These are phyloP conservation scores for Drosophila diplacantha DNA, from an alignment of 2,888 invertebrate species.

Conservation along the genomic window DNA sequence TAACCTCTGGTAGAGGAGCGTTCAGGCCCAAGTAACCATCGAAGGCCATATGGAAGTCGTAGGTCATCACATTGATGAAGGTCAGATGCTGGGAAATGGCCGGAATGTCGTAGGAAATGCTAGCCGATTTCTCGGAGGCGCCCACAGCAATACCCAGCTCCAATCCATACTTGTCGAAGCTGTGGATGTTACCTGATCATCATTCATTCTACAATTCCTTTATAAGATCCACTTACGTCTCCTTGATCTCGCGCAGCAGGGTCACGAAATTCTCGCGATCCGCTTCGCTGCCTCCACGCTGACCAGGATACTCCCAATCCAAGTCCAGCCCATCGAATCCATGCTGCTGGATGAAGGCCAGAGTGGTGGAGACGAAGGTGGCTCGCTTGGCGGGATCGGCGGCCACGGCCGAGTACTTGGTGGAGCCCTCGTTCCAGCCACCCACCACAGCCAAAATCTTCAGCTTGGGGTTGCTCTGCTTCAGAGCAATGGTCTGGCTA, in stretches of 20 bases:
- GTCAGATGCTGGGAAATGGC: constrained; percentile 58
- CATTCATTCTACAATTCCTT: too few species aligned
- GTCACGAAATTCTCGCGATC: constrained; percentile 85
- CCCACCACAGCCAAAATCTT: constrained; percentile 92
- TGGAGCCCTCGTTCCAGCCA: constrained; percentile 95
- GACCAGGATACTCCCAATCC: constrained; percentile 94
- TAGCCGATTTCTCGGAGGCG: constrained; percentile 54
- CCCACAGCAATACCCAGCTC: constrained; percentile 83
- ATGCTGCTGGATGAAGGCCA: constrained; percentile 86
- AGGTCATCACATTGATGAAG: constrained; percentile 71
- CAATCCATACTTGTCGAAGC: constrained; percentile 74
- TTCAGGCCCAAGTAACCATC: constrained; percentile 61
- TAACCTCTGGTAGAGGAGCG: constrained; percentile 82
- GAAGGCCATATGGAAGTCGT: constrained; percentile 59
- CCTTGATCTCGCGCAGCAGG: constrained; percentile 59
- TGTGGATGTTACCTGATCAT: constrained; percentile 1
- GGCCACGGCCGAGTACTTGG: constrained; percentile 90
- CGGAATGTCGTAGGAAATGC: constrained; percentile 63
- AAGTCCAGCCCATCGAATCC: constrained; percentile 93
- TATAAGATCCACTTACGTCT: constrained; percentile 65
- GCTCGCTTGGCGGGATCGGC: constrained; percentile 84
- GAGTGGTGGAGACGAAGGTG: constrained; percentile 84
- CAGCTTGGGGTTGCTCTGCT: constrained; percentile 55
- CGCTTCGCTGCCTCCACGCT: constrained; percentile 75
- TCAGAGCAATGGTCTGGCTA: constrained; percentile 56